Evolutionary conservation across 1,140 invertebrate genomes (phyloP).

Genomic region (Cydia pomonella): DNA sequence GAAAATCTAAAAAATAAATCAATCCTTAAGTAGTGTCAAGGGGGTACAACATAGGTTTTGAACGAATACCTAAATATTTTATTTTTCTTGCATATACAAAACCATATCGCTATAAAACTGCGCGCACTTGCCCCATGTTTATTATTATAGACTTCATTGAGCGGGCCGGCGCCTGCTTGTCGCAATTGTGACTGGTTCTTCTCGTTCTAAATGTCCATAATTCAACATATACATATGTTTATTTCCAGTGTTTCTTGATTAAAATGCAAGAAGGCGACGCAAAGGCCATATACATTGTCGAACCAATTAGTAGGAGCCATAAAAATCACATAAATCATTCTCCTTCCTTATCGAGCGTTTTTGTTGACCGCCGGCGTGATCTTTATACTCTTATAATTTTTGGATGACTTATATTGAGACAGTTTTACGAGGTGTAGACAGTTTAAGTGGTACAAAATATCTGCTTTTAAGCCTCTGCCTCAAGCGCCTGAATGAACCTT

Average conservation of each 20-base stretch:
- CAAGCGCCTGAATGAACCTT: background rate
- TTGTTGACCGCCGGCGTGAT: slow-evolving; percentile 47
- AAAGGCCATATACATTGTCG: slow-evolving; percentile 65
- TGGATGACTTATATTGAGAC: slow-evolving; percentile 54
- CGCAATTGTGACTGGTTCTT: slow-evolving; percentile 74
- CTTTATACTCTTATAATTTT: slow-evolving; percentile 58
- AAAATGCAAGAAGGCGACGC: slow-evolving; percentile 64
- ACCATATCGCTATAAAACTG: background rate
- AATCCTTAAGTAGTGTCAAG: too few species aligned
- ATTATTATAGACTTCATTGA: slow-evolving; percentile 71
- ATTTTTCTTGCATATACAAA: background rate
- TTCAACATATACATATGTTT: slow-evolving; percentile 62
- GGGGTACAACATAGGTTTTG: too few species aligned
- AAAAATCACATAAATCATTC: slow-evolving; percentile 67
- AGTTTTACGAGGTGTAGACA: slow-evolving; percentile 69
- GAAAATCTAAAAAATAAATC: too few species aligned
- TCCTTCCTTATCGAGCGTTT: slow-evolving; percentile 60
- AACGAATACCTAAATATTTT: too few species aligned
- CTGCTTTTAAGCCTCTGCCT: slow-evolving; percentile 37
- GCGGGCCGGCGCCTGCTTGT: slow-evolving; percentile 64
- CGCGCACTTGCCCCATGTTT: slow-evolving; percentile 40
- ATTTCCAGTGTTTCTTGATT: slow-evolving; percentile 65
- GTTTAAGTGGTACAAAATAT: slow-evolving; percentile 49
- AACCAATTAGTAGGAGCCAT: slow-evolving; percentile 66
- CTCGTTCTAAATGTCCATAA: slow-evolving; percentile 70